Conservation (phyloP, 2,888 invertebrate genomes). For the Graphium colonna region DNA sequence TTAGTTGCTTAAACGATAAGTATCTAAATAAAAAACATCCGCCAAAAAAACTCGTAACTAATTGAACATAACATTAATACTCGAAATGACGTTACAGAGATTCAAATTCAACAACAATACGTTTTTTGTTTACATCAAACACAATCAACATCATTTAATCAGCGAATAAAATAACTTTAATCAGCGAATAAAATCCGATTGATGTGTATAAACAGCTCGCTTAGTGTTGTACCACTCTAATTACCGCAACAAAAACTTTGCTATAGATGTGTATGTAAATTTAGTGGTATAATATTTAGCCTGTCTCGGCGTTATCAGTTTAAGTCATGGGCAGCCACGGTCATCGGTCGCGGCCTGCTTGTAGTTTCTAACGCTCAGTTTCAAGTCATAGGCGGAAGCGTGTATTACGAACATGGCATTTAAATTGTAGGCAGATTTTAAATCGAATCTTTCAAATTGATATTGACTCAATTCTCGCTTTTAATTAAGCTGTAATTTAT, state of each 20-base stretch:
- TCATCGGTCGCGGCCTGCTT: slow-evolving; percentile 47
- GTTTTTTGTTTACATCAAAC: slow-evolving; percentile 7
- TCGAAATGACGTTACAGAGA: slow-evolving; percentile 3
- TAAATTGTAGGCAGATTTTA: too few relatives aligned
- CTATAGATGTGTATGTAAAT: slow-evolving; percentile 37
- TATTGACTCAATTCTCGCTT: too few relatives aligned
- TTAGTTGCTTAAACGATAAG: too few relatives aligned
- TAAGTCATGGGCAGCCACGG: slow-evolving; percentile 60
- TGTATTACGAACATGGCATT: too few relatives aligned
- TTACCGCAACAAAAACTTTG: slow-evolving; percentile 29
- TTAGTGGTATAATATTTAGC: slow-evolving; percentile 36
- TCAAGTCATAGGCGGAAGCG: slow-evolving; percentile 32
- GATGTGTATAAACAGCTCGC: slow-evolving; percentile 20
- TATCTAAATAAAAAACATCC: neutral
- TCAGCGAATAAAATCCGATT: slow-evolving; percentile 19
- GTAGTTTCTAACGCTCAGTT: neutral
- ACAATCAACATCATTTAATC: slow-evolving; percentile 24
- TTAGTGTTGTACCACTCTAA: slow-evolving; percentile 14
- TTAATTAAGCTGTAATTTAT: too few relatives aligned
- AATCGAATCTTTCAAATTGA: too few relatives aligned
- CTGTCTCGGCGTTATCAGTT: slow-evolving; percentile 41
- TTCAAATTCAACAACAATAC: slow-evolving; percentile 5
- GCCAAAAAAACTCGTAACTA: neutral
- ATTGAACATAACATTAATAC: slow-evolving; percentile 12
- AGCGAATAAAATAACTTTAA: slow-evolving; percentile 10